These are phyloP conservation scores for Leucophora obtusa DNA, from an alignment of 2,888 invertebrate genomes.

Conservation along the genomic window DNA sequence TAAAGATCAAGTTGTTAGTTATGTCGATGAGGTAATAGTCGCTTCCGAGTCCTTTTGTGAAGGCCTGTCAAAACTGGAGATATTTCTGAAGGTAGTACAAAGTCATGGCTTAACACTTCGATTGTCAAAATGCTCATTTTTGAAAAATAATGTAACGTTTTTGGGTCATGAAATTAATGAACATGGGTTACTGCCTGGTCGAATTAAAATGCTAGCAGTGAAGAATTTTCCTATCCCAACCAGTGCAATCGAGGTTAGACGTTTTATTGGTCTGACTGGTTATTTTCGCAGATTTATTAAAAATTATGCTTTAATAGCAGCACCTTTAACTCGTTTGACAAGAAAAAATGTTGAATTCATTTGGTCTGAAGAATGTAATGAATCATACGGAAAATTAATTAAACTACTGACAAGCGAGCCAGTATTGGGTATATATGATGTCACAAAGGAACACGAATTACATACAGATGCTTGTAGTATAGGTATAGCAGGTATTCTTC, in stretches of 20 bases:
- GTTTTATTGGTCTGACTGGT: conserved; percentile 68
- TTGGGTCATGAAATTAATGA: conserved; percentile 24
- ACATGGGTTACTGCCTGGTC: conserved; percentile 66
- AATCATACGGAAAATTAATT: conserved; percentile 64
- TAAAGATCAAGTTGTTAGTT: conserved; percentile 36
- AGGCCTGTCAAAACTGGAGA: conserved; percentile 1
- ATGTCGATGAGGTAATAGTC: conserved; percentile 21
- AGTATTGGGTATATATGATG: conserved; percentile 52
- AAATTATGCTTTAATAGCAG: conserved; percentile 63
- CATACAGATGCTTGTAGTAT: conserved; percentile 52
- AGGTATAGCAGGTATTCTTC: conserved; percentile 51
- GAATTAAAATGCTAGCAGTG: conserved; percentile 68
- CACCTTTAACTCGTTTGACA: conserved; percentile 65
- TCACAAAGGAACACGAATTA: conserved; percentile 52
- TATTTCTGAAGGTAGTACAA: not conserved
- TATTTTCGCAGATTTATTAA: conserved; percentile 71
- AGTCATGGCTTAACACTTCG: conserved; percentile 12
- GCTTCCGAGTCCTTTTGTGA: conserved; percentile 4
- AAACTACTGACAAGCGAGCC: conserved; percentile 60
- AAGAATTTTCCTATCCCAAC: conserved; percentile 65
- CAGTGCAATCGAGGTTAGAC: conserved; percentile 36
- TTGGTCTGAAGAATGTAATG: conserved; percentile 48
- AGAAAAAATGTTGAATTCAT: conserved; percentile 47
- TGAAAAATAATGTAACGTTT: conserved; percentile 5
- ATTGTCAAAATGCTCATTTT: conserved; percentile 24